Base-by-base conservation (phyloP, 2,113 vertebrate genomes). In the Myanophis thanlyinensis region DNA sequence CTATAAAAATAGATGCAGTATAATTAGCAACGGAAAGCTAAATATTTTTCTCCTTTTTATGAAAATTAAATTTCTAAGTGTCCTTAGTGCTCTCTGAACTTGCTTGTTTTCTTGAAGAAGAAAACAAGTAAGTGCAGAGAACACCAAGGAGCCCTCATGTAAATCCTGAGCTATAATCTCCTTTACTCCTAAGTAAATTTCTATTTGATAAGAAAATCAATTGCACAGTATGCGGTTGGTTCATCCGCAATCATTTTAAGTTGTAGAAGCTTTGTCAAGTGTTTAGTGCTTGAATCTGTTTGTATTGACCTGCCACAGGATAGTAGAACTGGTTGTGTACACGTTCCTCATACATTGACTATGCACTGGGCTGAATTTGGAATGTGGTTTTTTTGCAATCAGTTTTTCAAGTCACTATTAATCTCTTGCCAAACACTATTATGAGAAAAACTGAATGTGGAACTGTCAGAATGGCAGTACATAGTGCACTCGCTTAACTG, bases 141-240 rank as follows among this genome's bases (percentile, higher is more conserved):
- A 25, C 56, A 59, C 9, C 25, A 59, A 59, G 3, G 9, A 59
- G 27, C 25, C 8, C 56, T 59, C 56, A 59, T 59, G 25, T 56
- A 59, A 59, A 59, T 8, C 8, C 56, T 10, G 23, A 10, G 25
- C 56, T 59, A 59, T 59, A 59, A 27, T 59, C 9, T 59, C 25
- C 25, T 59, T 59, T 54, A 54, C 25, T 54, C 11, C 9, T 27
- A 93, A 47, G 35, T 12, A 0, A 92, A 95, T 94, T 48, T 49
- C 89, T 90, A 93, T 93, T 96, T 95, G 94, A 53, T 30, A 25
- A 86, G 80, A 94, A 95, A 95, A 88, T 22, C 94, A 91, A 30
- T 67, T 90, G 18, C 52, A 90, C 59, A 92, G 85, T 40, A 67
- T 56, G 52, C 30, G n/a, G 51, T 85, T 73, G n/a, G 90, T 62